Conservation (phyloP, 2,797 vertebrate genomes). For the Acanthurus tractus region DNA sequence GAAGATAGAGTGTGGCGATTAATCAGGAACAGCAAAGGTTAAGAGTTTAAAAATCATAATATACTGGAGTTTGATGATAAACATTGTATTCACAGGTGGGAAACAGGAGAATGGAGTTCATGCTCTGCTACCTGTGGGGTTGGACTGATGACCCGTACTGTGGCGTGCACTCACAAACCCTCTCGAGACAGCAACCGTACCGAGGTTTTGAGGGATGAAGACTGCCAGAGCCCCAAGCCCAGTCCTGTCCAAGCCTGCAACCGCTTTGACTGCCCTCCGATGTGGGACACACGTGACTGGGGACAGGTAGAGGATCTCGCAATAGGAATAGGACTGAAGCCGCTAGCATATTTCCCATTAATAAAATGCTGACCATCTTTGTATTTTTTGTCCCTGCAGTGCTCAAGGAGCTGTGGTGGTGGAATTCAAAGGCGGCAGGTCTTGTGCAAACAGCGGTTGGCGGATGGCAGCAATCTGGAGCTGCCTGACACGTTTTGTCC, state of each 20-base stretch:
- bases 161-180: constrained; percentile 89
- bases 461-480: constrained; percentile 93
- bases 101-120: constrained; percentile 91
- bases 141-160: constrained; percentile 92
- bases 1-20: constrained; percentile 23
- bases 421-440: constrained; percentile 88
- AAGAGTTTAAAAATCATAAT: constrained; percentile 18
- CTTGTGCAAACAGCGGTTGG: constrained; percentile 92
- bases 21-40: constrained; percentile 24
- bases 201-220: constrained; percentile 84
- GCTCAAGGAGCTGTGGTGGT: constrained; percentile 91
- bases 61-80: constrained; percentile 7
- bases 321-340: no score
- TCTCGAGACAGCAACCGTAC: constrained; percentile 88
- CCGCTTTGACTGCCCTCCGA: constrained; percentile 94
- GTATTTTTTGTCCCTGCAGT: constrained; percentile 81
- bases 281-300: constrained; percentile 92
- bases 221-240: constrained; percentile 91
- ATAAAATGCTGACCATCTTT: constrained; percentile 21
- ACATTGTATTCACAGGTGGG: constrained; percentile 88
- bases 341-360: neutral
- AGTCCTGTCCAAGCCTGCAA: constrained; percentile 92
- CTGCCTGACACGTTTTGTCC: constrained; percentile 93
- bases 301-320: constrained; percentile 84
- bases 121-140: constrained; percentile 96